phyloP scores from a whole-genome alignment of 1,140 invertebrate genomes.

The Sarcophaga bullata region DNA sequence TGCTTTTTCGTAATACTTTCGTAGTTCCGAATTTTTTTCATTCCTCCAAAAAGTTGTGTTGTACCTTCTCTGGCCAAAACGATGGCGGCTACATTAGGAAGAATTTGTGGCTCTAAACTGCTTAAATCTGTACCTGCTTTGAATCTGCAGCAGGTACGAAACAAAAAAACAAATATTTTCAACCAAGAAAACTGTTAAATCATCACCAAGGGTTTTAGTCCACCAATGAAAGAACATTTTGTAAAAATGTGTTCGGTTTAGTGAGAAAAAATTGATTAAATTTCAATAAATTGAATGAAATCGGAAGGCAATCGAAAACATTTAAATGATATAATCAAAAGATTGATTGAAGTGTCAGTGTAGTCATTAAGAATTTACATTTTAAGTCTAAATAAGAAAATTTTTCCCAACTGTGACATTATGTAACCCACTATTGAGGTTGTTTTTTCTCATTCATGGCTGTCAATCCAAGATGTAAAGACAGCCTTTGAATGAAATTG shows the following conservation, averaged over 20 bases:
- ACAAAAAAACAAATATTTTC: not conserved
- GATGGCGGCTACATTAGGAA: constrained; percentile 84
- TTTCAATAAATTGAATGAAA: not conserved
- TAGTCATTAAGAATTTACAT: not conserved
- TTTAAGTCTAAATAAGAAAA: constrained; percentile 10
- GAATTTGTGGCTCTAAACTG: constrained; percentile 79
- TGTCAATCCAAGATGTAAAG: constrained; percentile 45
- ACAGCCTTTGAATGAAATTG: too few species aligned
- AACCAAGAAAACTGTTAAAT: constrained; percentile 21
- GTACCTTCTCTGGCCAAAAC: constrained; percentile 67
- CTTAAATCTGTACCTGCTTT: constrained; percentile 60
- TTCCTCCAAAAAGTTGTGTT: constrained; percentile 44
- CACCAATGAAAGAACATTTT: not conserved
- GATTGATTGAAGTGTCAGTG: not conserved
- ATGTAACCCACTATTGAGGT: constrained; percentile 45
- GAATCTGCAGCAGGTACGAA: constrained; percentile 61
- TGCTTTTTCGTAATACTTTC: constrained; percentile 40
- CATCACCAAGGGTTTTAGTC: not conserved
- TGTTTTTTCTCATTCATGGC: constrained; percentile 42
- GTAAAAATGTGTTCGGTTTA: constrained; percentile 18
- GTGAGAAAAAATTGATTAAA: constrained; percentile 30
- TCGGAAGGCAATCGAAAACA: not conserved
- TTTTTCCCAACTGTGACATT: constrained; percentile 19
- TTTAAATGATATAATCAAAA: not conserved
- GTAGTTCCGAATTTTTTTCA: constrained; percentile 47